Evolutionary conservation across 2,888 invertebrate genomes (phyloP), one percentile per base, ranked within the genome.

Genomic region (Drosophila niveifrons): DNA sequence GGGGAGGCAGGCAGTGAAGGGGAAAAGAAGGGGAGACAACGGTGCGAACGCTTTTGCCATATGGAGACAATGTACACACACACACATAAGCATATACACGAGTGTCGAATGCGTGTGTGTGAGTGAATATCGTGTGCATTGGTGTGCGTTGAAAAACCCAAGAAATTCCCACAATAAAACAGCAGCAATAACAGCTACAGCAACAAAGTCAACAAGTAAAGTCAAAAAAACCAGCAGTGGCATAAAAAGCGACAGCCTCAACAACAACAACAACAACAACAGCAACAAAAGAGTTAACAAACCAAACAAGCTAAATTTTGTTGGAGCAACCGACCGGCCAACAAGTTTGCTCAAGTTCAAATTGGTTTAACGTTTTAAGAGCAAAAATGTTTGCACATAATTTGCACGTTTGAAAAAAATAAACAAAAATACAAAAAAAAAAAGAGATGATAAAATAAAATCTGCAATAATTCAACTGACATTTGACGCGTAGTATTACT

Each of bases 161-260:
- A 91, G 92, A 92, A 92, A 92, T 92, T 92, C 92, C 92, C 92
- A 92, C 89, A 91, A 91, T 91, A 91, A 87, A 85, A 80, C 71
- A 80, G 85, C 82, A 88, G 85, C 86, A 88, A 84, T 78, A 84
- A 80, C 78, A 71, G 57, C 77, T 66, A 70, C 75, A 76, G 69
- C 71, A 78, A 67, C 59, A 75, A 62, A 55, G 31, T 65, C 68
- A 46, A 48, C 70, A 68, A 55, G 51, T 68, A 61, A 57, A 52
- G 43, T 61, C 18, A 57, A 66, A 76, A 82, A 84, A 84, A 71
- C 66, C 82, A 70, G 82, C 85, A 84, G 59, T 81, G 80, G 79
- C 70, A 81, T 75, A 72, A 72, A 75, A 75, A 72, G 51, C 58
- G 47, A 69, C 56, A 34, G 51, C 68, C 62, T 50, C 58, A 75